Conservation (phyloP, 2,888 invertebrate species). For the Cordilura impudica region DNA sequence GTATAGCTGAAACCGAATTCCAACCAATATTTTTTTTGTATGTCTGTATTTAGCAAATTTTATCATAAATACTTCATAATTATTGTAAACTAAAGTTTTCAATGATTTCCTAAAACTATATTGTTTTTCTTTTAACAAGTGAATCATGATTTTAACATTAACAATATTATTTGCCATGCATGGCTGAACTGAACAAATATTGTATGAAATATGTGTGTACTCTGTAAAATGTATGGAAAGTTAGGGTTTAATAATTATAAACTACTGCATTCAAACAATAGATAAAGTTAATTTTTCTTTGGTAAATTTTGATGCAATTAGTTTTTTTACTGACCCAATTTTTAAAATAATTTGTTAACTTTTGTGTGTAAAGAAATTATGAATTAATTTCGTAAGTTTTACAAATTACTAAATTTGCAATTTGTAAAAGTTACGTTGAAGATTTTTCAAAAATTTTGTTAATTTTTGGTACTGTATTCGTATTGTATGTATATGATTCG, state of each 20-base stretch:
- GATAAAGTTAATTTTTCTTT: background rate
- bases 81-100: background rate
- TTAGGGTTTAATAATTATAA: background rate
- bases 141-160: constrained; percentile 3
- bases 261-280: background rate
- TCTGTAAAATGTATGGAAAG: no score
- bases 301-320: background rate
- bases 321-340: background rate
- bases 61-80: background rate
- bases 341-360: no score
- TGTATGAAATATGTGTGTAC: background rate
- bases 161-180: constrained; percentile 10
- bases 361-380: no score
- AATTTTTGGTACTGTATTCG: no score
- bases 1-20: no score
- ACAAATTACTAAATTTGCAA: no score
- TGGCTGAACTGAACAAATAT: constrained; percentile 20
- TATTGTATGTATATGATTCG: no score
- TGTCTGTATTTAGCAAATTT: background rate
- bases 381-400: no score
- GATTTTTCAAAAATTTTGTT: no score
- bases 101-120: constrained; percentile 26
- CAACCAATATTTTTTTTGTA: background rate
- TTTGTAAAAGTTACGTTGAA: no score
- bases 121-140: background rate